These are phyloP conservation scores for Sphaeramia orbicularis DNA, from an alignment of 2,797 vertebrate species.

Conservation along the genomic window DNA sequence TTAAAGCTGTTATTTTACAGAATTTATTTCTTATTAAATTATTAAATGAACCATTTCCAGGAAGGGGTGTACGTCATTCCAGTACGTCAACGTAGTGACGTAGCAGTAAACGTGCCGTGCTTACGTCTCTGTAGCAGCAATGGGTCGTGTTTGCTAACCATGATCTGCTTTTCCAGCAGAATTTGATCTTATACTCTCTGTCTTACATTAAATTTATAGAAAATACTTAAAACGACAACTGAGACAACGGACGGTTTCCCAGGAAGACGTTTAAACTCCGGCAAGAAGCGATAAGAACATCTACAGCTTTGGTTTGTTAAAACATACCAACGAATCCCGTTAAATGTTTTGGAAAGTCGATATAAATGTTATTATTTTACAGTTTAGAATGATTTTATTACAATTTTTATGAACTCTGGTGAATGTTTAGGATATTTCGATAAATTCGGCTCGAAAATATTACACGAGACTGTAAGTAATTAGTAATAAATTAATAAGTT, in stretches of 20 bases:
- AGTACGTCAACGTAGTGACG: constrained; percentile 25
- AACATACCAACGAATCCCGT: neutral
- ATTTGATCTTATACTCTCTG: accelerated
- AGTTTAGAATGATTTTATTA: accelerated
- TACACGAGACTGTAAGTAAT: neutral
- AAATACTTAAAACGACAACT: accelerated
- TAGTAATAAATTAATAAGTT: neutral
- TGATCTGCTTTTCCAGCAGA: accelerated
- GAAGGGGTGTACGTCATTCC: neutral
- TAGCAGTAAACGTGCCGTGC: neutral
- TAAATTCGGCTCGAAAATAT: neutral
- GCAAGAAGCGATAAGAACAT: neutral
- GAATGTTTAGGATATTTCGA: accelerated
- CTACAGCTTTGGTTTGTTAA: accelerated
- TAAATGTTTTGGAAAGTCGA: accelerated
- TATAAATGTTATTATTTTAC: accelerated
- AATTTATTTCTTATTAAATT: too few species aligned
- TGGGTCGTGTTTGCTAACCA: neutral
- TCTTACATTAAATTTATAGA: accelerated
- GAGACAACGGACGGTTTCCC: neutral
- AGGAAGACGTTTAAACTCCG: neutral
- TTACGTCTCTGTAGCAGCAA: neutral
- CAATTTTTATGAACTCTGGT: accelerated
- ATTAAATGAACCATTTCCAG: too few species aligned
- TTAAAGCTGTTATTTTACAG: too few species aligned